Base-by-base conservation (phyloP, 2,888 invertebrate species). In the Blastobasis adustella region DNA sequence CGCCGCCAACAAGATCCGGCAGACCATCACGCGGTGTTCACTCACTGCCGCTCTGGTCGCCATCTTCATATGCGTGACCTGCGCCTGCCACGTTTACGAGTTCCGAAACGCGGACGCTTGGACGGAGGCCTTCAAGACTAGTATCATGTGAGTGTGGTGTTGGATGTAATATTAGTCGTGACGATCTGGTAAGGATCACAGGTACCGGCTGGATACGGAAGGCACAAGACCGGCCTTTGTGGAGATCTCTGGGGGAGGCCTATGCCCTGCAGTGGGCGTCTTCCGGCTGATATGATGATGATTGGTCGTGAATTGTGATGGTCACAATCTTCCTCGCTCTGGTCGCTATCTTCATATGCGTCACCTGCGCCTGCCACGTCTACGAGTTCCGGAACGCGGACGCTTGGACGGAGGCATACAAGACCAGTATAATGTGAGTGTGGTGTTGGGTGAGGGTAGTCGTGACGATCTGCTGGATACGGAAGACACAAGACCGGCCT, bases 1-100 rank as follows among this genome's bases (percentile, higher is more conserved):
- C 61, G 96, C 95, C 1, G 94, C 94, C 60, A 92, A 93, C 64
- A 97, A 97, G 84, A 96, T 98, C 58, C 92, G 94, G 41, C 93
- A 94, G 63, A 96, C 95, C 45, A 97, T 97, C 57, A 92, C 96
- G 5, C 91, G 97, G 49, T 94, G 97, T 89, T 94, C 95, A 5
- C 85, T 95, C 38, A 96, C 97, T 66, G 93, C 95, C 0, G 82
- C 94, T 10, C 89, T 96, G 48, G 93, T 94, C 8, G 88, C 95
- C 36, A 89, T 94, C 7, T 94, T 96, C 71, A 94, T 95, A 45
- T 80, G 94, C 49, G 93, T 94, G 55, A 95, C 96, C 4, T 92
- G 95, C 73, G 91, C 93, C 49, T 96, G 96, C 59, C 96, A 98
- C 72, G 84, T 94, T 48, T 95, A 97, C 72, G 94, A 95, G 67